Percentiles rank a stretch among this genome's conserved stretches.
phyloP scores from a whole-genome alignment of 2,888 invertebrate genomes.

The Heliconius aoede region DNA sequence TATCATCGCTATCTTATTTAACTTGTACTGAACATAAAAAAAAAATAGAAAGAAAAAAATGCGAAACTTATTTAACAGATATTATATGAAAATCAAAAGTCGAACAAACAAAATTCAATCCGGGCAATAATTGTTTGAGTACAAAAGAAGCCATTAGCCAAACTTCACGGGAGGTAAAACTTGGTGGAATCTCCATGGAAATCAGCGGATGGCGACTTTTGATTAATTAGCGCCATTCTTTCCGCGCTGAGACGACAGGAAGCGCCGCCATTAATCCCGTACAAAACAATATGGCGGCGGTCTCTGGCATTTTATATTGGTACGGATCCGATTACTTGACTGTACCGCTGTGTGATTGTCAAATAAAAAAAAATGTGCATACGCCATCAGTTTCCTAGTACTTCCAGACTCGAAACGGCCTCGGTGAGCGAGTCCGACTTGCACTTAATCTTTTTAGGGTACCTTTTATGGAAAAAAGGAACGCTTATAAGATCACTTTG shows the following conservation, averaged over 20 bases:
- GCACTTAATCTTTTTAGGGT: too few species aligned
- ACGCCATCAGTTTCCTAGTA: too few species aligned
- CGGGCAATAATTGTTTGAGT: constrained; percentile 62
- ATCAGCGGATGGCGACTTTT: constrained; percentile 77
- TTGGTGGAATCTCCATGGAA: constrained; percentile 76
- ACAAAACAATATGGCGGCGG: constrained; percentile 74
- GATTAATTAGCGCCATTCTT: constrained; percentile 83
- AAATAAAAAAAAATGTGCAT: too few species aligned
- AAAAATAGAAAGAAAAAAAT: background rate
- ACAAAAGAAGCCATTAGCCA: constrained; percentile 77
- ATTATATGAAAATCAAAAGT: constrained; percentile 53
- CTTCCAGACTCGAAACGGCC: too few species aligned
- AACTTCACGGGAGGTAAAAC: constrained; percentile 70
- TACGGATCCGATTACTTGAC: constrained; percentile 64
- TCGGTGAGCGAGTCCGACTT: too few species aligned
- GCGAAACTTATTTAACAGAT: background rate
- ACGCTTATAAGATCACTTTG: too few species aligned
- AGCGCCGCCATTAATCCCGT: constrained; percentile 70
- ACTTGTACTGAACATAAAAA: background rate
- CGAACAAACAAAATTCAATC: constrained; percentile 73
- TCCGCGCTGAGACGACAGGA: constrained; percentile 68
- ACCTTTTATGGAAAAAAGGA: too few species aligned
- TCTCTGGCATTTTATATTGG: constrained; percentile 61
- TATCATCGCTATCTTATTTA: background rate
- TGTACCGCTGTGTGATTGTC: constrained; percentile 29